Percentiles rank a stretch among this genome's conserved stretches.
These are phyloP conservation scores for Oryzias celebensis DNA, from an alignment of 2,113 vertebrate species.

Conservation along the genomic window DNA sequence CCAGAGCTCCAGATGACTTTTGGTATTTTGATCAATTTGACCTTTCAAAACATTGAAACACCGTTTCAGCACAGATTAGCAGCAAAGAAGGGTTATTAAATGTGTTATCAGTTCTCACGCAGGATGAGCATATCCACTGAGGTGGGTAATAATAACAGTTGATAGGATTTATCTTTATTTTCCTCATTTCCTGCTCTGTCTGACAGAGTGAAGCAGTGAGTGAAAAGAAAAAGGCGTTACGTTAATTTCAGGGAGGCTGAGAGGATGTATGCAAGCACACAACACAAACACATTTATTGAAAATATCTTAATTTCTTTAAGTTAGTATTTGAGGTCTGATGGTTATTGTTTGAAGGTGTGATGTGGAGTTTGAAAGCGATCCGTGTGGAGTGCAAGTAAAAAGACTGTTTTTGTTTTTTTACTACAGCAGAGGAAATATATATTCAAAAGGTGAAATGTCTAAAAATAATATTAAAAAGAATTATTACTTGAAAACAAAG, in stretches of 20 bases:
- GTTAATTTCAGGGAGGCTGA: constrained; percentile 35
- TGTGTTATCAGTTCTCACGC: constrained; percentile 52
- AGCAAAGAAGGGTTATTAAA: constrained; percentile 46
- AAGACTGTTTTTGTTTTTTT: neutral
- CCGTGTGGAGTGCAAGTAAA: constrained; percentile 6
- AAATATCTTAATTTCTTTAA: constrained; percentile 17
- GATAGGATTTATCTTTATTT: constrained; percentile 57
- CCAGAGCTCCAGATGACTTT: constrained; percentile 20
- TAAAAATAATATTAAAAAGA: too few relatives aligned
- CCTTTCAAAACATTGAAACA: constrained; percentile 56
- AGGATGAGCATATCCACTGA: constrained; percentile 51
- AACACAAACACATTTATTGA: constrained; percentile 2
- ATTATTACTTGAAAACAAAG: too few relatives aligned
- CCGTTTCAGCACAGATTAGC: constrained; percentile 53
- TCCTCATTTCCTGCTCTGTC: constrained; percentile 52
- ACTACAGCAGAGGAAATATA: too few relatives aligned
- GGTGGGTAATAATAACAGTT: constrained; percentile 60
- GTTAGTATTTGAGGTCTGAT: too few relatives aligned
- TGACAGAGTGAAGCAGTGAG: constrained; percentile 34
- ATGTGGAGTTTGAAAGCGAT: constrained; percentile 44
- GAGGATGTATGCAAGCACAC: neutral
- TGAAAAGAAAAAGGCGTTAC: constrained; percentile 24
- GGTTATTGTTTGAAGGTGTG: constrained; percentile 28
- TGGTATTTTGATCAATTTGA: constrained; percentile 61
- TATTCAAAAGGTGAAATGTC: too few relatives aligned